phyloP scores from a whole-genome alignment of 2,113 vertebrate genomes.

The Rhynchomys soricoides region DNA sequence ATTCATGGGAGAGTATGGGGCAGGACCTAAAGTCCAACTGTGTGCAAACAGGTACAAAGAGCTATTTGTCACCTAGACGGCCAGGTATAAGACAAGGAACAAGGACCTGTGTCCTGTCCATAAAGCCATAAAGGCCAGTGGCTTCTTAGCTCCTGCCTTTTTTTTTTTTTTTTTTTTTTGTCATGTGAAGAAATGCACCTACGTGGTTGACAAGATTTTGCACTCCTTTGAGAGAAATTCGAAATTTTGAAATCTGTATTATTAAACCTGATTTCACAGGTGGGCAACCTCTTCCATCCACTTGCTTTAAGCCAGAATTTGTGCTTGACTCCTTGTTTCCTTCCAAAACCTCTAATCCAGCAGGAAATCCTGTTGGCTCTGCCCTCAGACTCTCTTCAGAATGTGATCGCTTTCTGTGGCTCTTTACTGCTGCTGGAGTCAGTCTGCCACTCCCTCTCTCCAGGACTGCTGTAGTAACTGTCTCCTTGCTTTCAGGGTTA shows the following conservation, averaged over 20 bases:
- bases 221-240: slow-evolving; percentile 39
- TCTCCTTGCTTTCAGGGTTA: not conserved
- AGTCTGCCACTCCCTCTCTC: not conserved
- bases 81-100: not conserved
- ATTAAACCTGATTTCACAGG: slow-evolving; percentile 56
- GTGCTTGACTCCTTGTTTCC: slow-evolving; percentile 44
- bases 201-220: not conserved
- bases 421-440: not conserved
- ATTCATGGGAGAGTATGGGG: not conserved
- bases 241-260: slow-evolving; percentile 59
- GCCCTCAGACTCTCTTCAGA: slow-evolving; percentile 14
- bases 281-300: slow-evolving; percentile 52
- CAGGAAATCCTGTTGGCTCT: slow-evolving; percentile 63
- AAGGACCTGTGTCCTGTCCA: not conserved
- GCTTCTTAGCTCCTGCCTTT: not conserved
- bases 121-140: not conserved
- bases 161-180: slow-evolving; percentile 41
- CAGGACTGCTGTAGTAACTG: not conserved
- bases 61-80: not conserved
- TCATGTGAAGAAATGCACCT: slow-evolving; percentile 39
- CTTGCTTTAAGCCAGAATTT: slow-evolving; percentile 42
- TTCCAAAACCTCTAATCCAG: slow-evolving; percentile 57
- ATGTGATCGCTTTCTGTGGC: not conserved
- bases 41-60: not conserved
- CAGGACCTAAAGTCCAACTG: not conserved